Evolutionary conservation across 2,113 vertebrate genomes (phyloP), one percentile per base, ranked within the genome.

Genomic region (Hippocampus mohnikei): DNA sequence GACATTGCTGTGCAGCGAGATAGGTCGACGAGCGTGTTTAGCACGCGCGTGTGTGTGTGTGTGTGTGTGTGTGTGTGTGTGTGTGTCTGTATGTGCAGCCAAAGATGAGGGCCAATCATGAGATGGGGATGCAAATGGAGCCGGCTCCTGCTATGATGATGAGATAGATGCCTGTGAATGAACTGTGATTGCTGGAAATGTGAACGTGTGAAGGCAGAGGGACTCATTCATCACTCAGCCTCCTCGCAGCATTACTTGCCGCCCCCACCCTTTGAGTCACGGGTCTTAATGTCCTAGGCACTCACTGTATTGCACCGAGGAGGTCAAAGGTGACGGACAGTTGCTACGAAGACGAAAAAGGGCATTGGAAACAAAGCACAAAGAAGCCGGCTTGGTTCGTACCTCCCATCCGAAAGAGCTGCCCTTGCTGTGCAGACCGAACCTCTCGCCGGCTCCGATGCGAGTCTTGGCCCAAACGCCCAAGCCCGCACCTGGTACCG

Each of bases 351-450:
- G 0, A 70, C 42, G 61, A 40, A 71, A 13, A 10, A 23, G 23
- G 18, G 15, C 40, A 25, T 23, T 0, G 68, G 40, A 55, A 50
- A 63, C 33, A 59, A 76, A 75, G 27, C 41, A 59, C 0, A 76
- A 29, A 67, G 25, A 80, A 48, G 21, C 44, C 8, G 0, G 2
- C 6, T 2, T 25, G 27, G 53, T 80, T 73, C 95, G 93, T 94
- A 99, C 97, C 96, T 98, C 97, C 97, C 97, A 99, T 92, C 95
- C 94, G 50, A 95, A 96, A 92, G 93, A 94, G 52, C 92, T 76
- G 69, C 98, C 95, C 92, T 97, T 96, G 87, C 87, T 70, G 89
- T 93, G 95, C 52, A 97, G 95, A 83, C 97, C 97, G 25, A 98
- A 94, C 89, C 95, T 90, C 88, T 97, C 95, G 56, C 95, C 96